These are phyloP conservation scores for Eueremaeus valkanovi DNA, from an alignment of 2,888 invertebrate genomes.

Conservation along the genomic window DNA sequence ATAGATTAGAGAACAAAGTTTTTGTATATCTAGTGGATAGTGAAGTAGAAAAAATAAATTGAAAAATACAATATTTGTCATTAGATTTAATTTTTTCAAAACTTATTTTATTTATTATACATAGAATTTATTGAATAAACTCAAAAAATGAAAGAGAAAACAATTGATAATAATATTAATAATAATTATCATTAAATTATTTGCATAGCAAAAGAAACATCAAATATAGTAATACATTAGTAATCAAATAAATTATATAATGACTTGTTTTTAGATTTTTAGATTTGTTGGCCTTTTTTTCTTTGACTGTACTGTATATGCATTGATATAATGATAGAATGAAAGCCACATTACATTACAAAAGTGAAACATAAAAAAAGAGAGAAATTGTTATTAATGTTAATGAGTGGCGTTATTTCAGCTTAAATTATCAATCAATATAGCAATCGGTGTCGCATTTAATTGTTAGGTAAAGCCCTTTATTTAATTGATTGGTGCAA, in stretches of 20 bases:
- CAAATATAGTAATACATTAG: too few species aligned
- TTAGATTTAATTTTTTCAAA: not conserved
- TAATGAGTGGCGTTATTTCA: not conserved
- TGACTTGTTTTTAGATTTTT: not conserved
- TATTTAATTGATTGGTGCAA: slow-evolving; percentile 21
- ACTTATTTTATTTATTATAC: slow-evolving; percentile 5
- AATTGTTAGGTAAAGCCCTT: not conserved
- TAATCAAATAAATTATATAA: not conserved
- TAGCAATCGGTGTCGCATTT: not conserved
- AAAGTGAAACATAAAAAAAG: too few species aligned
- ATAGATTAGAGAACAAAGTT: not conserved
- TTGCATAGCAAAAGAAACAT: slow-evolving; percentile 10
- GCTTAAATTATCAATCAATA: not conserved
- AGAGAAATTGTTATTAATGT: too few species aligned
- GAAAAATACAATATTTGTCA: not conserved
- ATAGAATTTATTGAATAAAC: slow-evolving; percentile 4
- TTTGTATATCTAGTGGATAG: too few species aligned
- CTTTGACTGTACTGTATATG: too few species aligned
- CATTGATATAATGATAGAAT: too few species aligned
- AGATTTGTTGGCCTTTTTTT: not conserved
- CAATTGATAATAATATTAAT: slow-evolving; percentile 6
- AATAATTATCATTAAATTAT: not conserved
- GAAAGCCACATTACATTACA: too few species aligned
- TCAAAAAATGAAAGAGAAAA: not conserved
- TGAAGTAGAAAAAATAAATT: too few species aligned